Evolutionary conservation across 1,140 invertebrate genomes (phyloP).

Genomic region (Monochamus saltuarius): DNA sequence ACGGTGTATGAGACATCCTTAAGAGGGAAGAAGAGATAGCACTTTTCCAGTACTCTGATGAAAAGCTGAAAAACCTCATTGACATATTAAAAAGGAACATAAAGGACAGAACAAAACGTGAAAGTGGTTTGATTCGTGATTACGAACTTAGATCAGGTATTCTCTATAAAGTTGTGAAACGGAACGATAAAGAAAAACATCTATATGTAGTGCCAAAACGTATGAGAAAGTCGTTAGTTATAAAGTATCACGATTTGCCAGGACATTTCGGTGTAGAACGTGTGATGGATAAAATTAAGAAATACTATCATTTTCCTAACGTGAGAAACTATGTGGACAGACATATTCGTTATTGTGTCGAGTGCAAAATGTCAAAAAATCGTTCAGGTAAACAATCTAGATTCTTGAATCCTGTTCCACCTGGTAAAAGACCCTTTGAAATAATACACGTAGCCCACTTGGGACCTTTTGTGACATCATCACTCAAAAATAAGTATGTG

Average conservation of each 20-base stretch:
- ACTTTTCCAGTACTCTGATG: no score
- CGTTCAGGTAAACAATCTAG: conserved; percentile 37
- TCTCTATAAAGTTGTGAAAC: conserved; percentile 15
- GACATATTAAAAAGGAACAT: neutral
- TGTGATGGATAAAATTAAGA: conserved; percentile 34
- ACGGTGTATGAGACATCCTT: no score
- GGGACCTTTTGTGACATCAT: conserved; percentile 28
- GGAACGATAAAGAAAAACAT: conserved; percentile 37
- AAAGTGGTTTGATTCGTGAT: no score
- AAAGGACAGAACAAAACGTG: conserved; percentile 10
- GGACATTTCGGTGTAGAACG: conserved; percentile 46
- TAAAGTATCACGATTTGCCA: conserved; percentile 39
- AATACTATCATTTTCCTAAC: conserved; percentile 44
- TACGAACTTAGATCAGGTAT: no score
- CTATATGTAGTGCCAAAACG: conserved; percentile 10
- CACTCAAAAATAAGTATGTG: no score
- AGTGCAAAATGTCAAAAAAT: conserved; percentile 21
- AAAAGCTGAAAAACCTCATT: no score
- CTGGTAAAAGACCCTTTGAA: conserved; percentile 29
- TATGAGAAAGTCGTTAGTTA: neutral
- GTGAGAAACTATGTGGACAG: conserved; percentile 42
- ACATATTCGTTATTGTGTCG: conserved; percentile 28
- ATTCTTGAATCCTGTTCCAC: conserved; percentile 38
- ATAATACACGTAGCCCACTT: conserved; percentile 40
- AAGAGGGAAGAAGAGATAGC: no score